These are phyloP conservation scores for Ornithorhynchus anatinus DNA, from an alignment of 2,113 vertebrate species.

Conservation along the genomic window DNA sequence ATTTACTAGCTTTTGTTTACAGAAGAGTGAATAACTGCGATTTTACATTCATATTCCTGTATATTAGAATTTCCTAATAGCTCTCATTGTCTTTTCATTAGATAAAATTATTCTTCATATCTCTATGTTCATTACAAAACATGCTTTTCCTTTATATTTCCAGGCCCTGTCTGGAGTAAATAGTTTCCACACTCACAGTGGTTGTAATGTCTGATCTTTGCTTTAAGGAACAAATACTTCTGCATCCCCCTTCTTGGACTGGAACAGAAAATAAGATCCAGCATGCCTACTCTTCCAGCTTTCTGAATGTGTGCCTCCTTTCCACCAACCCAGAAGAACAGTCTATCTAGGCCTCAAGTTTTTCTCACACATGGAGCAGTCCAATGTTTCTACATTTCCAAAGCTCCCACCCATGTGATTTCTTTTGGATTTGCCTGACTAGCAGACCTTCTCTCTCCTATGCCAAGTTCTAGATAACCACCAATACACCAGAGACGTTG, in stretches of 20 bases:
- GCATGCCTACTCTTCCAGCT: not conserved
- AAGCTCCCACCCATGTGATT: not conserved
- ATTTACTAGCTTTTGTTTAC: slow-evolving; percentile 37
- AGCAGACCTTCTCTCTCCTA: not conserved
- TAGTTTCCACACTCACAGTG: slow-evolving; percentile 10
- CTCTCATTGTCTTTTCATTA: slow-evolving; percentile 36
- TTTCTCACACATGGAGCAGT: slow-evolving; percentile 8
- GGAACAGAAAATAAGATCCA: not conserved
- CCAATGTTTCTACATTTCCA: not conserved
- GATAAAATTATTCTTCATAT: slow-evolving; percentile 15
- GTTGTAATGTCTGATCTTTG: slow-evolving; percentile 12
- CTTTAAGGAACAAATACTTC: not conserved
- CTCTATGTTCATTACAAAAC: not conserved
- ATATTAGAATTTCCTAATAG: slow-evolving; percentile 43
- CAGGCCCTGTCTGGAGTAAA: not conserved
- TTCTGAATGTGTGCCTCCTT: not conserved
- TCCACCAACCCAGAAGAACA: not conserved
- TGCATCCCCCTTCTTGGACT: slow-evolving; percentile 13
- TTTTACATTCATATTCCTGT: slow-evolving; percentile 31
- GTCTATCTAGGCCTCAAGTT: not conserved
- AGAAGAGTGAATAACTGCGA: slow-evolving; percentile 22
- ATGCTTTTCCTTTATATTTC: not conserved
- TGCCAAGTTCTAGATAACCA: not conserved
- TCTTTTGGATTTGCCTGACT: not conserved
- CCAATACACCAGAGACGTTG: not conserved